A percentile compares a stretch with the other conserved stretches of the same genome.
These are phyloP conservation scores for Brachionus koreanus DNA, from an alignment of 1,140 invertebrate species.

Conservation along the genomic window DNA sequence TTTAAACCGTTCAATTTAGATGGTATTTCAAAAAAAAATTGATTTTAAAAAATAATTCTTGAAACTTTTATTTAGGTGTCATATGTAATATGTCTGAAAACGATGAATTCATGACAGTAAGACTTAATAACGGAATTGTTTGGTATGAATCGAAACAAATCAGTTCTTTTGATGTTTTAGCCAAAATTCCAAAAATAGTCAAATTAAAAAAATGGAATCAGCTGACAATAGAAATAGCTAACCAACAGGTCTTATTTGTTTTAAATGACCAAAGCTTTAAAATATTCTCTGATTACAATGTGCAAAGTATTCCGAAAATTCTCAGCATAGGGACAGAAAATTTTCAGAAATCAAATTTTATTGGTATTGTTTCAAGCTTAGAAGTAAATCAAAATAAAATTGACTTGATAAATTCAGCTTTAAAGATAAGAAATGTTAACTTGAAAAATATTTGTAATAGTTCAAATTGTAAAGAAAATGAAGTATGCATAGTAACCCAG, in stretches of 20 bases:
- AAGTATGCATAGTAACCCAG: background rate
- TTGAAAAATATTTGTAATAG: background rate
- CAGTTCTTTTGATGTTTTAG: background rate
- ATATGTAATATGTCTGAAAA: background rate
- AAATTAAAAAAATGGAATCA: background rate
- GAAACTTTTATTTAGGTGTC: background rate
- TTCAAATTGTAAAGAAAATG: background rate
- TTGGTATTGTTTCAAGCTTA: slow-evolving; percentile 17
- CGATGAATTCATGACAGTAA: background rate
- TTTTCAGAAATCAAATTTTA: background rate
- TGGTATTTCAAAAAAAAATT: slow-evolving; percentile 21
- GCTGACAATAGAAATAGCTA: background rate
- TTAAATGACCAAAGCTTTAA: slow-evolving; percentile 16
- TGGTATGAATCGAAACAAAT: background rate
- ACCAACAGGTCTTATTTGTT: background rate
- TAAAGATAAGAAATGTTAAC: background rate
- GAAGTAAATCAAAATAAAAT: background rate
- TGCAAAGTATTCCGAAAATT: background rate
- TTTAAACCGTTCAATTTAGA: background rate
- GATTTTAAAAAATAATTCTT: too few relatives aligned
- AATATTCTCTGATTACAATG: background rate
- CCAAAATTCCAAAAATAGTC: background rate
- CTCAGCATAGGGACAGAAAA: background rate
- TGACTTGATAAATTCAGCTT: background rate
- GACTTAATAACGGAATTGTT: background rate